Conservation (phyloP, 2,888 invertebrate species). For the Apantesis nais region DNA sequence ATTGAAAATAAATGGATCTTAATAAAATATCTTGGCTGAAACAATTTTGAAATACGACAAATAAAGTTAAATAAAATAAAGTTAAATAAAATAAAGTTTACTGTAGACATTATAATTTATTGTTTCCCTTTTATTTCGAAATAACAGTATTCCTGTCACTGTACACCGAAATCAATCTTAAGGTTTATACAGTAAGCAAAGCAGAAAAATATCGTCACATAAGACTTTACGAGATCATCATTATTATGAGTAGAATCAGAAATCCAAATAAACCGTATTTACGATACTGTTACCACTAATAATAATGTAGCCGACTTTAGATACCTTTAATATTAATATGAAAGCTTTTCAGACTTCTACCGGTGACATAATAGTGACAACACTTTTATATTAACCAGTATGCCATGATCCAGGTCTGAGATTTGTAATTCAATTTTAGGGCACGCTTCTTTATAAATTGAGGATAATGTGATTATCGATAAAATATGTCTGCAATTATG, state of each 20-base stretch:
- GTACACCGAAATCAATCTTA: neutral
- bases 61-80: no score
- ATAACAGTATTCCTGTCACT: neutral
- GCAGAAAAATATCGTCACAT: neutral
- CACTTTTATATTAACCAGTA: neutral
- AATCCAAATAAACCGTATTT: neutral
- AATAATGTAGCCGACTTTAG: neutral
- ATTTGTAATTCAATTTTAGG: no score
- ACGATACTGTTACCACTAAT: neutral
- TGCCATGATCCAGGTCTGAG: neutral
- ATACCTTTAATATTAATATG: neutral
- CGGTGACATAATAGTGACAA: neutral
- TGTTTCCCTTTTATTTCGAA: neutral
- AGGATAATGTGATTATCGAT: neutral
- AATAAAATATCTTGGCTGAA: no score
- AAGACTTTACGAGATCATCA: neutral
- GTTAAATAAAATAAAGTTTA: neutral
- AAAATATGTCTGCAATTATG: neutral
- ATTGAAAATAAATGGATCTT: no score
- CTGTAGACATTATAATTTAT: conserved; percentile 3
- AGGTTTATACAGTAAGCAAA: no score
- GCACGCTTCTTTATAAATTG: neutral
- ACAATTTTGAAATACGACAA: no score
- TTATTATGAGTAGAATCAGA: neutral
- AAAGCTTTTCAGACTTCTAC: neutral